A percentile compares a stretch with the other conserved stretches of the same genome.
Conservation (phyloP, 2,113 vertebrate genomes). For the Erpornis zantholeuca region DNA sequence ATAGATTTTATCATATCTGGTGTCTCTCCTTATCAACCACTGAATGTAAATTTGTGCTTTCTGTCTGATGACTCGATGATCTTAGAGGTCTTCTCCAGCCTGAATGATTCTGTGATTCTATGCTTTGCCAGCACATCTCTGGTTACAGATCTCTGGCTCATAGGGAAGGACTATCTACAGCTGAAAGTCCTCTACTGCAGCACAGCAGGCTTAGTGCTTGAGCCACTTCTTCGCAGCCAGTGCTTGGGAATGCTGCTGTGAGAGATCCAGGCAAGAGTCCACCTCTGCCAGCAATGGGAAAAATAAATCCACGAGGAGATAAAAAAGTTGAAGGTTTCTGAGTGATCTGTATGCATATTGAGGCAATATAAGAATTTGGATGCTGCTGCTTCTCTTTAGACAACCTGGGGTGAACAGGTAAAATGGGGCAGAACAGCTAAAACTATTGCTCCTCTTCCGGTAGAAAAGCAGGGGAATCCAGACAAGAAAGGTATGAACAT, state of each 20-base stretch:
- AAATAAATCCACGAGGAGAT: background rate
- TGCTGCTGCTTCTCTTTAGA: background rate
- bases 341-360: background rate
- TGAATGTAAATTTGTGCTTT: background rate
- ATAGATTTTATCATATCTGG: background rate
- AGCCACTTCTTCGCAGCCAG: background rate
- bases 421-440: background rate
- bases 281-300: background rate
- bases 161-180: background rate
- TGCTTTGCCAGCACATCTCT: background rate
- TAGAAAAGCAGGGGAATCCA: background rate
- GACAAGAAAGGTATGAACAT: background rate
- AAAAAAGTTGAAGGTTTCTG: background rate
- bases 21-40: background rate
- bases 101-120: background rate
- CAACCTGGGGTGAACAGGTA: background rate
- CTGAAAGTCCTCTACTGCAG: background rate
- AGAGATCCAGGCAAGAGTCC: background rate
- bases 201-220: background rate
- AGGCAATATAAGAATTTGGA: background rate
- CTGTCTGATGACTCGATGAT: background rate
- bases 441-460: background rate
- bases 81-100: background rate
- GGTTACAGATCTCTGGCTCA: background rate
- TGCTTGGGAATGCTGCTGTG: background rate